Evolutionary conservation across 2,113 vertebrate species (phyloP).

Genomic region (Anhinga anhinga): DNA sequence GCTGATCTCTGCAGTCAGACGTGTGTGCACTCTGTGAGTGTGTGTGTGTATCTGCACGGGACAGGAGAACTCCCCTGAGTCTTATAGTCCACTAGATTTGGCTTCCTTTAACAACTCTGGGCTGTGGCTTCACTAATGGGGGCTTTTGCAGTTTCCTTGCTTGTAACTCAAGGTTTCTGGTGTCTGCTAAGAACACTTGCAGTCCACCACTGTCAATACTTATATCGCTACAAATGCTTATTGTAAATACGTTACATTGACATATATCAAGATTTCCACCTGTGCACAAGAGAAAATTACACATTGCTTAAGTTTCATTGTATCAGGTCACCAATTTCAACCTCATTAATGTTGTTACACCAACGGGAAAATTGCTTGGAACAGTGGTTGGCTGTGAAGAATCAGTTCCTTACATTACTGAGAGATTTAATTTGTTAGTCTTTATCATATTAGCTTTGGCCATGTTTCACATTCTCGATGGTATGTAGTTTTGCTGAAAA

Average conservation of each 20-base stretch:
- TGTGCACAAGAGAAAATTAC: neutral
- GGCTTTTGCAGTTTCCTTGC: neutral
- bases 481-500: neutral
- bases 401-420: neutral
- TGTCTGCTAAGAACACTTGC: neutral
- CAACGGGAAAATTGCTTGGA: neutral
- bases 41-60: fast-evolving
- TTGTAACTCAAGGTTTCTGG: neutral
- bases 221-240: neutral
- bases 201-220: neutral
- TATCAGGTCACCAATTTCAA: neutral
- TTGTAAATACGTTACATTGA: neutral
- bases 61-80: neutral
- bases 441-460: neutral
- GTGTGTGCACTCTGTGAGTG: too few relatives aligned
- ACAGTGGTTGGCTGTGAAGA: neutral
- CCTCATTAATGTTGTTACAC: neutral
- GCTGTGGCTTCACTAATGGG: neutral
- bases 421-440: neutral
- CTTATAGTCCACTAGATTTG: neutral
- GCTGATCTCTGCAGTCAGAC: neutral
- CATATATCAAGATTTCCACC: neutral
- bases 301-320: neutral
- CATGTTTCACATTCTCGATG: neutral
- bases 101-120: neutral